Evolutionary conservation across 92 coral and sea anemone species (phyloP).

Genomic region (Blastomussa wellsi): DNA sequence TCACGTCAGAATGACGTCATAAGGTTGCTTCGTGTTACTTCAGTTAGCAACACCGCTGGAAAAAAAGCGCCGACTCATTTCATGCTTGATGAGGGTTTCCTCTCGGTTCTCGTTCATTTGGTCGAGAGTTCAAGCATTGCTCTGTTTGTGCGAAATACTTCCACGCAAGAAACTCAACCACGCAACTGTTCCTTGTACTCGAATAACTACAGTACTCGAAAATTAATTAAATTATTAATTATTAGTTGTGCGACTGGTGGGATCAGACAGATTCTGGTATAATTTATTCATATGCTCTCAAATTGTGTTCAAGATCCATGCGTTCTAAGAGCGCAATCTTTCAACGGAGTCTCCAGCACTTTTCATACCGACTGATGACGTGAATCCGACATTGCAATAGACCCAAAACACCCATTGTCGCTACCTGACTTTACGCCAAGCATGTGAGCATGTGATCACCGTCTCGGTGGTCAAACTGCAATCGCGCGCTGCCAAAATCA

Average conservation of each 20-base stretch:
- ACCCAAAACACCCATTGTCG: background rate
- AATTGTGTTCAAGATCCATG: too few relatives aligned
- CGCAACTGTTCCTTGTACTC: background rate
- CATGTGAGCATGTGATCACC: too few relatives aligned
- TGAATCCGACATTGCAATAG: background rate
- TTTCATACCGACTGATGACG: background rate
- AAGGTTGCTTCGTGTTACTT: too few relatives aligned
- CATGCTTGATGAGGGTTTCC: background rate
- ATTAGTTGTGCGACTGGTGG: background rate
- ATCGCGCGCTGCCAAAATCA: background rate
- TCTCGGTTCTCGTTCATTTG: background rate
- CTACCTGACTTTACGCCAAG: too few relatives aligned
- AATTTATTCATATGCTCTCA: background rate
- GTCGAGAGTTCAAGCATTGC: background rate
- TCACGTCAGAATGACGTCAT: background rate
- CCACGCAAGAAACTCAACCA: background rate
- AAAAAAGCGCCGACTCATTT: background rate
- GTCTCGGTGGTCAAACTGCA: background rate
- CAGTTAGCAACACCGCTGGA: background rate
- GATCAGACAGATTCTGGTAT: background rate
- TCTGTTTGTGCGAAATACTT: background rate
- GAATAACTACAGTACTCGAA: too few relatives aligned
- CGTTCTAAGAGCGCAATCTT: too few relatives aligned
- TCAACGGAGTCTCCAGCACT: background rate
- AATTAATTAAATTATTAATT: too few relatives aligned